Evolutionary conservation across 2,113 vertebrate genomes (phyloP).

Genomic region (Narcine bancroftii): DNA sequence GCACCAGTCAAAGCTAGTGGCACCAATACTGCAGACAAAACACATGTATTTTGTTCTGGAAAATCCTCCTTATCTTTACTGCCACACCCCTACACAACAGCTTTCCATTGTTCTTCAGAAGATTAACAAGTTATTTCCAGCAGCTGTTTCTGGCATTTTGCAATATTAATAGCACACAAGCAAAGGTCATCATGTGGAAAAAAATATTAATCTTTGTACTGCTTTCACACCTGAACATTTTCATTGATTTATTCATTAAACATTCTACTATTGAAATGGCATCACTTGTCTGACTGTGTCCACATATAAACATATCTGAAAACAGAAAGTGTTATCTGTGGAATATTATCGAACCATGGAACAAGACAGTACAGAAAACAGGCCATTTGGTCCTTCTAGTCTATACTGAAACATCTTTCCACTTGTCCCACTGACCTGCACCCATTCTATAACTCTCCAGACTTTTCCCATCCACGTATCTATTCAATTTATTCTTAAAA

Average conservation of each 20-base stretch:
- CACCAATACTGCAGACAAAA: conserved; percentile 23
- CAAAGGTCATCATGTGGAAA: conserved; percentile 15
- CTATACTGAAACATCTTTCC: too few species aligned
- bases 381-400: too few species aligned
- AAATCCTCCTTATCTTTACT: not conserved
- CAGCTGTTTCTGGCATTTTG: not conserved
- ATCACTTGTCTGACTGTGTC: not conserved
- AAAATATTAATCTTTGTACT: conserved; percentile 28
- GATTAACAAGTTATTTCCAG: not conserved
- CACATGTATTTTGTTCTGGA: not conserved
- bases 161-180: conserved; percentile 31
- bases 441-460: too few species aligned
- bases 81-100: conserved; percentile 27
- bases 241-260: conserved; percentile 33
- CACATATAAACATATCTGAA: conserved; percentile 6
- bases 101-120: conserved; percentile 21
- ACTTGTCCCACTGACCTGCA: too few species aligned
- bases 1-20: not conserved
- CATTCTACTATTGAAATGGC: conserved; percentile 17
- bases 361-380: too few species aligned
- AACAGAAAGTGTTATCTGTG: too few species aligned
- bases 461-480: too few species aligned
- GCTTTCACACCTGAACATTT: conserved; percentile 3
- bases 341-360: too few species aligned
- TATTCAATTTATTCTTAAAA: too few species aligned